A percentile compares a stretch with the other conserved stretches of the same genome.
Conservation (phyloP, 1,140 invertebrate species). For the Harpegnathos saltator region DNA sequence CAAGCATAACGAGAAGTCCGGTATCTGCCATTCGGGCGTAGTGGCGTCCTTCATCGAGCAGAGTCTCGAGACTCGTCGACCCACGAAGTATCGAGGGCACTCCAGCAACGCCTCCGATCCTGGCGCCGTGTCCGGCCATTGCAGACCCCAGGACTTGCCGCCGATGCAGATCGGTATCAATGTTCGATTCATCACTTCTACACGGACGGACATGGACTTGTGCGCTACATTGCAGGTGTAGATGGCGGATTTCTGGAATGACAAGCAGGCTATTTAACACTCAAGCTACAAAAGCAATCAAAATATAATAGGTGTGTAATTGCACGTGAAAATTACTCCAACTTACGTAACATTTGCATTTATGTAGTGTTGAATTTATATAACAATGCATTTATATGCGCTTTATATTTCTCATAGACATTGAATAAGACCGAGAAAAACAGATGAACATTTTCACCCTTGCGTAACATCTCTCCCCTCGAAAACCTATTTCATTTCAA, state of each 20-base stretch:
- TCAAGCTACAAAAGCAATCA: too few species aligned
- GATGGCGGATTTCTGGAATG: conserved; percentile 87
- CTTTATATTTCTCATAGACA: too few species aligned
- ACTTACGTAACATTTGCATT: too few species aligned
- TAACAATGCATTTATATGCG: too few species aligned
- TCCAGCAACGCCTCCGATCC: conserved; percentile 87
- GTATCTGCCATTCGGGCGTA: conserved; percentile 89
- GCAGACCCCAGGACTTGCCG: conserved; percentile 84
- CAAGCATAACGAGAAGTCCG: conserved; percentile 91
- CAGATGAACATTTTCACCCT: too few species aligned
- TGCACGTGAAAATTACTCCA: too few species aligned
- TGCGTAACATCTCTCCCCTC: too few species aligned
- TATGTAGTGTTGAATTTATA: too few species aligned
- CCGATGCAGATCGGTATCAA: conserved; percentile 86
- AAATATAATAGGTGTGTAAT: too few species aligned
- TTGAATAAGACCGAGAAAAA: too few species aligned
- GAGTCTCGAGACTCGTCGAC: conserved; percentile 85
- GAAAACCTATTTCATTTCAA: too few species aligned
- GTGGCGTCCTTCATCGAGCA: conserved; percentile 87
- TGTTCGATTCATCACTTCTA: conserved; percentile 88
- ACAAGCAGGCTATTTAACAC: background rate
- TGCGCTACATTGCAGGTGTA: conserved; percentile 88
- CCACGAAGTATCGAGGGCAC: conserved; percentile 86
- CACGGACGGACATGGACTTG: conserved; percentile 87
- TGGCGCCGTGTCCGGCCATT: conserved; percentile 89